A percentile compares a stretch with the other conserved stretches of the same genome.
These are phyloP conservation scores for Aptenodytes patagonicus DNA, from an alignment of 2,113 vertebrate genomes.

Conservation along the genomic window DNA sequence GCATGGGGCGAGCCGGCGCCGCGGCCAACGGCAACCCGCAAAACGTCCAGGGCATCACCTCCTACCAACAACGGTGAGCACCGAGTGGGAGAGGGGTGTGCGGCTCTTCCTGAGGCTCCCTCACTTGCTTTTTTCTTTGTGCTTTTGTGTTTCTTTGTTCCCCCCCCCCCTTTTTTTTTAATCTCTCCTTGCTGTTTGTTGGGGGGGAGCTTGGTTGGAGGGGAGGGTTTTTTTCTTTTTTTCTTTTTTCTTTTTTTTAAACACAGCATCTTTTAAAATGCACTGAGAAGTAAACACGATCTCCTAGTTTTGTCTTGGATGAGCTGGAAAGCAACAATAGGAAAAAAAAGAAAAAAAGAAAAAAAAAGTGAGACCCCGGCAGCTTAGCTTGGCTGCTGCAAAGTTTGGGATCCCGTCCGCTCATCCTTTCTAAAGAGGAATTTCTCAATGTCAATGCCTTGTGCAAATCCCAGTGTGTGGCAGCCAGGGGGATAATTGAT, in stretches of 20 bases:
- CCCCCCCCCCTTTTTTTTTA: neutral
- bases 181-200: neutral
- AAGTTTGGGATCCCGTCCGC: slow-evolving; percentile 76
- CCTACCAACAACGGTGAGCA: slow-evolving; percentile 96
- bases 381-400: slow-evolving; percentile 49
- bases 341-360: neutral
- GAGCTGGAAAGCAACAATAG: slow-evolving; percentile 38
- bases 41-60: slow-evolving; percentile 90
- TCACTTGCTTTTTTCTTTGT: slow-evolving; percentile 67
- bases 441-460: slow-evolving; percentile 68
- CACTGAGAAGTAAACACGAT: slow-evolving; percentile 60
- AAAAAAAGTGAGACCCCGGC: slow-evolving; percentile 25
- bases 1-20: slow-evolving; percentile 84
- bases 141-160: slow-evolving; percentile 46
- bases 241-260: neutral
- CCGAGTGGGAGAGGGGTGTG: slow-evolving; percentile 32
- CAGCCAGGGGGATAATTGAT: slow-evolving; percentile 75
- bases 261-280: slow-evolving; percentile 57
- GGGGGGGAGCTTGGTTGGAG: neutral
- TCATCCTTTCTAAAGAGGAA: slow-evolving; percentile 62
- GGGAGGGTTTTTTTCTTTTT: neutral
- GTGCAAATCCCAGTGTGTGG: slow-evolving; percentile 61
- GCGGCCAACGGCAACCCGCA: slow-evolving; percentile 91
- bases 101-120: slow-evolving; percentile 47
- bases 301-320: slow-evolving; percentile 37